Evolutionary conservation across 2,888 invertebrate genomes (phyloP).

Genomic region (Norana najaformis): DNA sequence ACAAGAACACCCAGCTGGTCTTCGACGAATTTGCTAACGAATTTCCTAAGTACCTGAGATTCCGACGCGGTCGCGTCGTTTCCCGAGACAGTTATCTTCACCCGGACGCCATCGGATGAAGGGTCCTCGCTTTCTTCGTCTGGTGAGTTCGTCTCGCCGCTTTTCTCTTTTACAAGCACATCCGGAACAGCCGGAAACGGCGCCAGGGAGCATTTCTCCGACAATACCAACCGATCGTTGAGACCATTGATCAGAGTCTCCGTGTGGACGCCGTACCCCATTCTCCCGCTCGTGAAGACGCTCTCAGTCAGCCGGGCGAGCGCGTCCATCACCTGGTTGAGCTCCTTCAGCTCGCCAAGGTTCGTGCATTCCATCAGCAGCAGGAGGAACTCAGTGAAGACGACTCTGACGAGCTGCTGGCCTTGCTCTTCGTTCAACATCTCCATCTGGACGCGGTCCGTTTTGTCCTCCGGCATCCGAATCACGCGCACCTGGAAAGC

Average conservation of each 20-base stretch:
- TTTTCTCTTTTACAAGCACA: too few relatives aligned
- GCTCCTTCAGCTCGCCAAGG: conserved; percentile 10
- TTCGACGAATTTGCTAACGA: conserved; percentile 22
- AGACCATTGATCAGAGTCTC: conserved; percentile 29
- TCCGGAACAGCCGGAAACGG: not conserved
- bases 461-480: not conserved
- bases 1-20: conserved; percentile 22
- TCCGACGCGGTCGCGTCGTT: not conserved
- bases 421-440: not conserved
- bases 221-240: not conserved
- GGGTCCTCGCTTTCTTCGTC: not conserved
- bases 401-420: not conserved
- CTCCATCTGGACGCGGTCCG: not conserved
- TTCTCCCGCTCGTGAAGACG: conserved; percentile 31
- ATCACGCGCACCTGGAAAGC: not conserved
- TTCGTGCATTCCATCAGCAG: conserved; percentile 24
- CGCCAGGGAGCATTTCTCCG: not conserved
- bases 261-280: conserved; percentile 31
- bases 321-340: conserved; percentile 30
- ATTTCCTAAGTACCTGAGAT: not conserved
- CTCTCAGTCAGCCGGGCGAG: conserved; percentile 35
- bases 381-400: conserved; percentile 17
- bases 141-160: not conserved
- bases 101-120: not conserved
- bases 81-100: conserved; percentile 6